These are phyloP conservation scores for Onychostruthus taczanowskii DNA, from an alignment of 2,113 vertebrate genomes.

Conservation along the genomic window DNA sequence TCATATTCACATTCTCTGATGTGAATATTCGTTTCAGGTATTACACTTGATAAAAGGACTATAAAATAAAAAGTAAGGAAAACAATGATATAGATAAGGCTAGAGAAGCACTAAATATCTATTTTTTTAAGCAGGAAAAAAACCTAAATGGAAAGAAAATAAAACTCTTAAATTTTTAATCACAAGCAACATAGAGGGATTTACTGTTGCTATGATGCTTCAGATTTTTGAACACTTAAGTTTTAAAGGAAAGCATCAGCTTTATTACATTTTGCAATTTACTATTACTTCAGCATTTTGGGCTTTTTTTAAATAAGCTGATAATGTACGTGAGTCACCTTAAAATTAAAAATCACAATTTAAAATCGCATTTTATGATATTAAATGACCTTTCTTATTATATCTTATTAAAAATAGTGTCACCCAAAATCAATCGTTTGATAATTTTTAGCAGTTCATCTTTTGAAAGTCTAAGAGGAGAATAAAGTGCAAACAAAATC, in stretches of 20 bases:
- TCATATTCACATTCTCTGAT: not conserved
- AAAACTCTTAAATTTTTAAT: not conserved
- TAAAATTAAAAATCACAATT: not conserved
- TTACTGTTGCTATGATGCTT: not conserved
- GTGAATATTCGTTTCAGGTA: not conserved
- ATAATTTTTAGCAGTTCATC: conserved; percentile 40
- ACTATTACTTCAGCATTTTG: conserved; percentile 53
- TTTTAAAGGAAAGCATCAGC: conserved; percentile 5
- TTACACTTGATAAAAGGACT: not conserved
- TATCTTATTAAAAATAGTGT: conserved; percentile 38
- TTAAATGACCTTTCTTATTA: conserved; percentile 49
- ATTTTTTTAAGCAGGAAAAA: not conserved
- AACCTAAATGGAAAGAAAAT: not conserved
- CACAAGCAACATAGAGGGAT: not conserved
- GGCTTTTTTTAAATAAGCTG: conserved; percentile 22
- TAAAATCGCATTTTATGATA: conserved; percentile 54
- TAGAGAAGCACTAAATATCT: not conserved
- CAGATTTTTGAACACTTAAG: conserved; percentile 15
- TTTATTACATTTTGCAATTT: conserved; percentile 45
- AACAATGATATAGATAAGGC: not conserved
- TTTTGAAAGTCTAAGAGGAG: not conserved
- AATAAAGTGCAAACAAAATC: conserved; percentile 20
- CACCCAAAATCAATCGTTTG: conserved; percentile 44
- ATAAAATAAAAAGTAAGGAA: not conserved
- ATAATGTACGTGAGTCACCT: conserved; percentile 29